Percentiles rank a stretch among this genome's conserved stretches.
These are phyloP conservation scores for Littorina saxatilis DNA, from an alignment of 1,140 invertebrate genomes.

Conservation along the genomic window DNA sequence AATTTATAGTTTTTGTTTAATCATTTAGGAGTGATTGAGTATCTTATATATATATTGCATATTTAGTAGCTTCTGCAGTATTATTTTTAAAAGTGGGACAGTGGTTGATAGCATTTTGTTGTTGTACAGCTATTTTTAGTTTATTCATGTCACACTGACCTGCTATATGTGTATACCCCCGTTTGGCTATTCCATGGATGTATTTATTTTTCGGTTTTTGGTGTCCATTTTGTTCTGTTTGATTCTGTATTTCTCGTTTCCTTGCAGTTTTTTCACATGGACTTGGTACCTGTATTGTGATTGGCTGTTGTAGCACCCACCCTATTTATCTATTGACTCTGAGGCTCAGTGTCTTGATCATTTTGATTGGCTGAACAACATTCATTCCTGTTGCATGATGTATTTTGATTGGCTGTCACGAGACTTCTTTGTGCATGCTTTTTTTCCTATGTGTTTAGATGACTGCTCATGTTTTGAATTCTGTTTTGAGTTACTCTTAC, in stretches of 20 bases:
- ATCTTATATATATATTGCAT: no score
- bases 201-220: not conserved
- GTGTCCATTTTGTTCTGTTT: constrained; percentile 1
- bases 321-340: not conserved
- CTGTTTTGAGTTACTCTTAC: not conserved
- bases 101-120: not conserved
- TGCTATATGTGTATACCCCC: no score
- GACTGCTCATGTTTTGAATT: not conserved
- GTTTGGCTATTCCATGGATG: no score
- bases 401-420: constrained; percentile 17
- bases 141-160: no score
- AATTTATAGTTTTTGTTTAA: no score
- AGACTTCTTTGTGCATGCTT: not conserved
- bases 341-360: constrained; percentile 31
- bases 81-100: no score
- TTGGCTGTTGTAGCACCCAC: constrained; percentile 47
- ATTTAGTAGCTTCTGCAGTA: no score
- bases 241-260: not conserved
- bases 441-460: not conserved
- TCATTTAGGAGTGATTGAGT: no score
- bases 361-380: constrained; percentile 56
- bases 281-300: constrained; percentile 40
- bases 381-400: constrained; percentile 3
- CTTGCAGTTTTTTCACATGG: not conserved
- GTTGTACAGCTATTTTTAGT: not conserved